Evolutionary conservation across 2,797 vertebrate species (phyloP), one percentile per base, ranked within the genome.

Genomic region (Podargus strigoides): DNA sequence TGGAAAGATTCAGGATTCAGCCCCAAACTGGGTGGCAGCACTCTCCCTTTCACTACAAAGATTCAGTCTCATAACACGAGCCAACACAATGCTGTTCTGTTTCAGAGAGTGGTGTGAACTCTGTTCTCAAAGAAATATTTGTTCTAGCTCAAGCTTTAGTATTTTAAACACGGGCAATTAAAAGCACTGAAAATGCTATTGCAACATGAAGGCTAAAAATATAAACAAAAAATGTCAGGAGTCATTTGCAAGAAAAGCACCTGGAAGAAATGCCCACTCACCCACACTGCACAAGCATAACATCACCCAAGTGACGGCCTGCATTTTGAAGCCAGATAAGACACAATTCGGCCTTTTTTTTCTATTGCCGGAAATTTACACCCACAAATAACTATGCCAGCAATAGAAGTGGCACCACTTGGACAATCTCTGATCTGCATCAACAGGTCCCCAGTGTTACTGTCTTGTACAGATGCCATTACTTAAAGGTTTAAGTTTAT

Each of bases 131-230:
- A 87, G 30, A 56, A 87, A 32, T 19, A 23, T 6, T 77, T 88
- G 89, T 78, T 88, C 76, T 66, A 88, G 53, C 63, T 87, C 59
- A 91, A 91, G 83, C 28, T 70, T 39, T 55, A 53, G 53, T 23
- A n/a, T 62, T 93, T 93, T 75, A 72, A 91, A 88, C 15, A 63
- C 55, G 73, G 73, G 62, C 85, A 81, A 66, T 80, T 90, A 89
- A 74, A 67, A 13, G 56, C 64, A 80, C 75, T 77, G 53, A 62
- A 87, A 94, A 87, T 10, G 50, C 69, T 87, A 66, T 22, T 78
- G 87, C 66, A 93, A 92, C 46, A 49, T 41, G 76, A 95, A 89
- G 60, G 79, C 79, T 92, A 87, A 92, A 90, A 90, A 67, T 50
- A 58, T 11, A 78, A 91, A 41, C 46, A 58, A 24, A 66, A 80